phyloP scores from a whole-genome alignment of 2,797 vertebrate genomes.

The Botia kubotai region DNA sequence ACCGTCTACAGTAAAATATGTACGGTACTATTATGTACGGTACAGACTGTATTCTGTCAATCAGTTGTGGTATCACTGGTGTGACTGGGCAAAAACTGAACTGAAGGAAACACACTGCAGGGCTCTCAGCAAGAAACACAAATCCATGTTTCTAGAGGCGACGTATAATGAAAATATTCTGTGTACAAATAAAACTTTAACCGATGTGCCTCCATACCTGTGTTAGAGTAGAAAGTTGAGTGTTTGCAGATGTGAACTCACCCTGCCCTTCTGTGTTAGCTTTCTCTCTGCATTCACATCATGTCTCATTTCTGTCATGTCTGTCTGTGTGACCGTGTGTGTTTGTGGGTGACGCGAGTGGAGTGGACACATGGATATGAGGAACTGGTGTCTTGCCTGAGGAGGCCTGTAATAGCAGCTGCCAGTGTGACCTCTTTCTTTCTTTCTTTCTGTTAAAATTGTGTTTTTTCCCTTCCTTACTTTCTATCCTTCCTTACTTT shows the following conservation, averaged over 20 bases:
- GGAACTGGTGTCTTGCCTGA: constrained; percentile 58
- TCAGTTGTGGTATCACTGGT: constrained; percentile 15
- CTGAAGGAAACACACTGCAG: constrained; percentile 18
- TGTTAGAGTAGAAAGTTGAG: constrained; percentile 16
- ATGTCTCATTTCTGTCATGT: constrained; percentile 56
- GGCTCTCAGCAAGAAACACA: constrained; percentile 26
- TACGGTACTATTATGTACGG: not conserved
- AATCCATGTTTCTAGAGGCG: constrained; percentile 4
- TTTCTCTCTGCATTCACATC: constrained; percentile 53
- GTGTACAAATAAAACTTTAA: not conserved
- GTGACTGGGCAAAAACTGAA: constrained; percentile 24
- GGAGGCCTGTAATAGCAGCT: constrained; percentile 52
- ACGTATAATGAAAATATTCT: constrained; percentile 16
- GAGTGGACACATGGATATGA: constrained; percentile 57
- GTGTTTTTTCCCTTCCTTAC: not conserved
- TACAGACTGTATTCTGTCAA: constrained; percentile 9
- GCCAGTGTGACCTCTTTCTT: constrained; percentile 34
- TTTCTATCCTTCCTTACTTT: not conserved
- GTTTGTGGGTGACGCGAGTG: constrained; percentile 54
- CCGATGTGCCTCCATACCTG: constrained; percentile 22
- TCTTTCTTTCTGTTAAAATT: not conserved
- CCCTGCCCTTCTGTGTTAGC: constrained; percentile 36
- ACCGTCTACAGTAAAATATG: not conserved
- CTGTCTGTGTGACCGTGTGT: constrained; percentile 54
- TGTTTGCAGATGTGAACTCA: constrained; percentile 33